phyloP scores from a whole-genome alignment of 2,113 vertebrate genomes.

The Mellivora capensis region DNA sequence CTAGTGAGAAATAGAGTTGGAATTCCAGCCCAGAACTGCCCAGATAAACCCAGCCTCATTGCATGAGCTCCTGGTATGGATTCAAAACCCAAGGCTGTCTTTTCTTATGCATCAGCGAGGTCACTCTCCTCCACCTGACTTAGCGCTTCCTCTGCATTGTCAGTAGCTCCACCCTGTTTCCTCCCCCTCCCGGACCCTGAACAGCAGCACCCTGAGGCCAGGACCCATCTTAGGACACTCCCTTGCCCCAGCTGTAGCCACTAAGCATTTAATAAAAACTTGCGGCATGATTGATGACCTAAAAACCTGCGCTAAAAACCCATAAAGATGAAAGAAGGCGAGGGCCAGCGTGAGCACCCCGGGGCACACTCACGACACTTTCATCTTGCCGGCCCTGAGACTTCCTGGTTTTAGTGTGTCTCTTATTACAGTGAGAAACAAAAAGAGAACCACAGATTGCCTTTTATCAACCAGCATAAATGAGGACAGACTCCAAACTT shows the following conservation, averaged over 20 bases:
- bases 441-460: background rate
- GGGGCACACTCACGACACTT: background rate
- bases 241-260: background rate
- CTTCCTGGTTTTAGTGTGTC: background rate
- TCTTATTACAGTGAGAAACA: background rate
- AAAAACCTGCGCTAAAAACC: background rate
- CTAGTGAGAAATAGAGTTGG: background rate
- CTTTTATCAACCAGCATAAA: background rate
- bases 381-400: background rate
- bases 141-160: background rate
- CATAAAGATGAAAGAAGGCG: background rate
- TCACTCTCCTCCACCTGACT: background rate
- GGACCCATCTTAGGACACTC: background rate
- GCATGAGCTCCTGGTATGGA: background rate
- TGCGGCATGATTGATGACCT: background rate
- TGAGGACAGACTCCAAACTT: slow-evolving; percentile 9
- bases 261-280: background rate
- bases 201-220: background rate
- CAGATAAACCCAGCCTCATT: background rate
- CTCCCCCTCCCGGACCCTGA: background rate
- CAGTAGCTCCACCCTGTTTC: background rate
- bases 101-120: background rate
- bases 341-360: too few relatives aligned
- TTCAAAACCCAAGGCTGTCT: background rate
- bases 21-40: background rate